These are phyloP conservation scores for Nycteola revayana DNA, from an alignment of 2,888 invertebrate genomes.

Conservation along the genomic window DNA sequence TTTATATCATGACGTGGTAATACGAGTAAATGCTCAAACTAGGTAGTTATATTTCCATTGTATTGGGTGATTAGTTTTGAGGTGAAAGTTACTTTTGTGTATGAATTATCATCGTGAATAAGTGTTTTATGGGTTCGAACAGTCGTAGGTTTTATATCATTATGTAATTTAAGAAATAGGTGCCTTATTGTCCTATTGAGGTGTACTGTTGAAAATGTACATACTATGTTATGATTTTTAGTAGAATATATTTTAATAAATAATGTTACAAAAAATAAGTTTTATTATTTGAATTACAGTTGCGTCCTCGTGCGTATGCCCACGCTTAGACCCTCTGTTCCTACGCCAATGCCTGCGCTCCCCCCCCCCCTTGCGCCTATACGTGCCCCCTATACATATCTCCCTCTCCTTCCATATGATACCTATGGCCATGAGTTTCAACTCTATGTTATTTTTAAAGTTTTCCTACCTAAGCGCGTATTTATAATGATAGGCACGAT, in stretches of 20 bases:
- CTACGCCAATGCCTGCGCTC: no score
- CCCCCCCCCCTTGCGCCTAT: no score
- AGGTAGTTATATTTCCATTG: constrained; percentile 47
- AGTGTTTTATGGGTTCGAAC: constrained; percentile 47
- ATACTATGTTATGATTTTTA: constrained; percentile 75
- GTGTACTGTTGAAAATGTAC: constrained; percentile 77
- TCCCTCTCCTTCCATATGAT: no score
- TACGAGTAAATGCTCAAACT: constrained; percentile 69
- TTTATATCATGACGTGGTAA: no score
- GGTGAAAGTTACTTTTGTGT: constrained; percentile 63
- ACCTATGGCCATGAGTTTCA: no score
- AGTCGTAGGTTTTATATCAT: constrained; percentile 33
- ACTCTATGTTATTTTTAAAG: no score
- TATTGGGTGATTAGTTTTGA: constrained; percentile 50
- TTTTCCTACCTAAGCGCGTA: no score
- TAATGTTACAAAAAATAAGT: constrained; percentile 61
- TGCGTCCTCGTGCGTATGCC: no score
- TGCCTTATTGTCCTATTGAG: constrained; percentile 71
- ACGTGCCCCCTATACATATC: no score
- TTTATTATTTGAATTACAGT: constrained; percentile 33
- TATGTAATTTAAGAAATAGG: constrained; percentile 46
- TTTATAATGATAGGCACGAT: no score
- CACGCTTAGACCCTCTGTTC: no score
- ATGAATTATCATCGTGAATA: constrained; percentile 37
- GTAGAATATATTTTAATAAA: constrained; percentile 76